phyloP scores from a whole-genome alignment of 2,888 invertebrate genomes.

The Crioceris asparagi region DNA sequence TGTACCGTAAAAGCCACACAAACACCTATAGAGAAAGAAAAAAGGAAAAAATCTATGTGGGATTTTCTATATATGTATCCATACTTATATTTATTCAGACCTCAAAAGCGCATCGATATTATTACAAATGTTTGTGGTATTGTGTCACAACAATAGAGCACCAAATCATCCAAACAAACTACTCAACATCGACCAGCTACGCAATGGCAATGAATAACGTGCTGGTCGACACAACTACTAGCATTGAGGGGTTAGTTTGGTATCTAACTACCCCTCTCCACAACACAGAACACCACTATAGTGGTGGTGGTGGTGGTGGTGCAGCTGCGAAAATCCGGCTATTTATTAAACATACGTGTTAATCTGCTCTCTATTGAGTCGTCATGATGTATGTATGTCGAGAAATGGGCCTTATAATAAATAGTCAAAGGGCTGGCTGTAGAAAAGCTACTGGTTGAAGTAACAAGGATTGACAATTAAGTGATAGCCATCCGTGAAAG shows the following conservation, averaged over 20 bases:
- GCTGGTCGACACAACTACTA: constrained; percentile 9
- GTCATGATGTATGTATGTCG: too few relatives aligned
- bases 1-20: too few relatives aligned
- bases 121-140: constrained; percentile 41
- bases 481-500: too few relatives aligned
- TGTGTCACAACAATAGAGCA: constrained; percentile 36
- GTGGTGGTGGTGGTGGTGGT: too few relatives aligned
- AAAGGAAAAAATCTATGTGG: too few relatives aligned
- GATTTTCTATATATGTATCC: constrained; percentile 18
- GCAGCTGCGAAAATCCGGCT: constrained; percentile 39
- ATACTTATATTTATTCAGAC: constrained; percentile 29
- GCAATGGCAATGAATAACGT: not conserved
- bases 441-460: too few relatives aligned
- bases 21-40: too few relatives aligned
- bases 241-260: constrained; percentile 23
- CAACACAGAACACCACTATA: too few relatives aligned
- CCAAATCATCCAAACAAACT: constrained; percentile 20
- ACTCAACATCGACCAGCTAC: not conserved
- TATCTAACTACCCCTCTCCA: constrained; percentile 32
- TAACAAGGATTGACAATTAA: too few relatives aligned
- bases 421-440: too few relatives aligned
- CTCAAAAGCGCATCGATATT: constrained; percentile 41
- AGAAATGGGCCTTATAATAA: too few relatives aligned
- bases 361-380: too few relatives aligned
- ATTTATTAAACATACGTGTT: constrained; percentile 44